Percentiles rank a stretch among this genome's conserved stretches.
Conservation (phyloP, 2,113 vertebrate species). For the Ophiodon elongatus region DNA sequence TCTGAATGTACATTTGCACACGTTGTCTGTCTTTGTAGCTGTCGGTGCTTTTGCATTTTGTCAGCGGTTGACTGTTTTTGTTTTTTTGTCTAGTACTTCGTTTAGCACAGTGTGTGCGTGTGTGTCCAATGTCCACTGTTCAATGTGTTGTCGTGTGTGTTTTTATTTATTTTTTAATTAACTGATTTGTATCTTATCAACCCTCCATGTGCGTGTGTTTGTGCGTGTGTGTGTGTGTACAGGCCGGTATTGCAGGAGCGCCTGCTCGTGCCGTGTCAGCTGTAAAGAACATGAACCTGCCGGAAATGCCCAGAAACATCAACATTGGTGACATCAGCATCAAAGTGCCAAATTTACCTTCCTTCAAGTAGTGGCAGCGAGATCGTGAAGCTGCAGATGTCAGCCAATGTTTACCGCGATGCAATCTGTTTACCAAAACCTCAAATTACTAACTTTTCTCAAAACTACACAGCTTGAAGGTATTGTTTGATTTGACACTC, state of each 20-base stretch:
- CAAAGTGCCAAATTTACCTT: slow-evolving; percentile 99
- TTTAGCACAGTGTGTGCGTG: slow-evolving; percentile 51
- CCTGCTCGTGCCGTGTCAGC: slow-evolving; percentile 98
- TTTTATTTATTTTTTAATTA: slow-evolving; percentile 18
- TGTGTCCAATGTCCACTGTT: slow-evolving; percentile 59
- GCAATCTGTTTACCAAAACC: slow-evolving; percentile 91
- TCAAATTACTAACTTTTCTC: slow-evolving; percentile 84
- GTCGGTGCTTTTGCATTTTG: slow-evolving; percentile 84
- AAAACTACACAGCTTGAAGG: slow-evolving; percentile 85
- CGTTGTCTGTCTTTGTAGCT: slow-evolving; percentile 75
- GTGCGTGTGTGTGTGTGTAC: slow-evolving; percentile 84
- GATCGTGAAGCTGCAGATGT: slow-evolving; percentile 77
- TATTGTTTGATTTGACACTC: slow-evolving; percentile 87
- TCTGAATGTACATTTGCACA: slow-evolving; percentile 84
- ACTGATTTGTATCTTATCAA: slow-evolving; percentile 65
- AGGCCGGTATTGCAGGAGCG: slow-evolving; percentile 99
- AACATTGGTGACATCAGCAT: slow-evolving; percentile 99
- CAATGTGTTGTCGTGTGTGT: slow-evolving; percentile 44
- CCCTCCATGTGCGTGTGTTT: slow-evolving; percentile 76
- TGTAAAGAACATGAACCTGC: slow-evolving; percentile 99
- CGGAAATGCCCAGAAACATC: slow-evolving; percentile 99
- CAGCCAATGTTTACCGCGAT: slow-evolving; percentile 85
- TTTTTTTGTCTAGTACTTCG: slow-evolving; percentile 52
- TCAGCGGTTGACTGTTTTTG: slow-evolving; percentile 61
- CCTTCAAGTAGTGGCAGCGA: slow-evolving; percentile 94